Evolutionary conservation across 2,797 vertebrate species (phyloP).

Genomic region (Rhinatrema bivittatum): DNA sequence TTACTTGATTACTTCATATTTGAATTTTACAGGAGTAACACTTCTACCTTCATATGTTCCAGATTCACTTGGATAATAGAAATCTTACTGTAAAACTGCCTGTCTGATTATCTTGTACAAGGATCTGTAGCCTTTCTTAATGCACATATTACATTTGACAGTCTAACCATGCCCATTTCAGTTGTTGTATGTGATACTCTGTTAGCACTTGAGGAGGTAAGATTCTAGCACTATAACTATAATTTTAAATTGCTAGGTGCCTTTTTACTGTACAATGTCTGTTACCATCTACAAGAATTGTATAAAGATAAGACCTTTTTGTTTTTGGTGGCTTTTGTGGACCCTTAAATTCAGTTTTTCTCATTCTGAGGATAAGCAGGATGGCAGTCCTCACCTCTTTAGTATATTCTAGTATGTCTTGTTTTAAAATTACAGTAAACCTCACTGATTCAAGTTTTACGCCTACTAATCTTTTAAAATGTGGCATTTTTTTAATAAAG

Average conservation of each 20-base stretch:
- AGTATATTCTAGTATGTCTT: too few species aligned
- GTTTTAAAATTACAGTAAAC: too few species aligned
- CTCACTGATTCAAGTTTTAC: too few species aligned
- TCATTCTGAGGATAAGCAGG: too few species aligned
- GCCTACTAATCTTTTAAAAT: too few species aligned
- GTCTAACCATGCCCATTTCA: neutral
- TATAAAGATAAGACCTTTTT: conserved; percentile 49
- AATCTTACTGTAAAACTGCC: conserved; percentile 19
- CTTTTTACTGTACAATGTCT: conserved; percentile 34
- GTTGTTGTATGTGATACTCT: too few species aligned
- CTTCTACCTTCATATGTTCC: conserved; percentile 9
- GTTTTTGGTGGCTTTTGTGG: conserved; percentile 40
- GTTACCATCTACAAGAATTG: too few species aligned
- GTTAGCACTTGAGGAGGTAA: too few species aligned
- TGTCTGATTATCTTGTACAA: conserved; percentile 15
- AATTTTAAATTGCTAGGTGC: conserved; percentile 20
- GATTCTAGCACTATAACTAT: neutral
- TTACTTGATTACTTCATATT: conserved; percentile 16
- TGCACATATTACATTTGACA: conserved; percentile 1
- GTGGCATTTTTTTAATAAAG: too few species aligned
- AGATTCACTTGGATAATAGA: conserved; percentile 17
- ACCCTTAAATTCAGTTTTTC: too few species aligned
- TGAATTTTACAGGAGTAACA: conserved; percentile 10
- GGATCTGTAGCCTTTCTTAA: conserved; percentile 8
- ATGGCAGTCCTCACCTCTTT: too few species aligned